Conservation (phyloP, 1,140 invertebrate genomes). For the Drosophila equinoxialis region DNA sequence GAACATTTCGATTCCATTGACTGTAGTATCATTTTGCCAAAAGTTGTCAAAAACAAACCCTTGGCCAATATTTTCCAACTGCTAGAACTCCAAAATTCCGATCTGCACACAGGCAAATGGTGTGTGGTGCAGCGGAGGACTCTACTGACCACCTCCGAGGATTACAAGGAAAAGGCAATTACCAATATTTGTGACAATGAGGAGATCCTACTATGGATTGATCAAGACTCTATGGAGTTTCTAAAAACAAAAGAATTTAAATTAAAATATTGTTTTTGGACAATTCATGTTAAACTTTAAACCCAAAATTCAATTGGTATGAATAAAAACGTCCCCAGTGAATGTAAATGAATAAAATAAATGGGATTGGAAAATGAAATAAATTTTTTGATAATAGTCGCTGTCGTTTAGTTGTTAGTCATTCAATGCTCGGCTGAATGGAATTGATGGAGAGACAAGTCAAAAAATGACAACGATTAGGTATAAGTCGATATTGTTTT, state of each 20-base stretch:
- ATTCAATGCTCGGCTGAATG: no score
- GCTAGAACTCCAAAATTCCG: constrained; percentile 7
- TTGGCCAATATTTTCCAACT: neutral
- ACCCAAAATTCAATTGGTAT: neutral
- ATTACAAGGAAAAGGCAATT: neutral
- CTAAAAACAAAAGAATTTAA: neutral
- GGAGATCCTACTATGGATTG: neutral
- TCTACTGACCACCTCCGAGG: neutral
- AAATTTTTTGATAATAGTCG: no score
- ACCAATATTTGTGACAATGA: neutral
- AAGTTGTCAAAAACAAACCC: neutral
- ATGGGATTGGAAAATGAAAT: no score
- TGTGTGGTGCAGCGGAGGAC: neutral
- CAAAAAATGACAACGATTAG: no score
- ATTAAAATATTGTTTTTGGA: constrained; percentile 13
- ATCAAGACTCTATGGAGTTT: neutral
- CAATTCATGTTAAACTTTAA: neutral
- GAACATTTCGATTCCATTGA: neutral
- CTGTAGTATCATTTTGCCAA: neutral
- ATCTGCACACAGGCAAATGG: neutral
- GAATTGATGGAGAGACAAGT: no score
- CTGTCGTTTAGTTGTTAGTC: no score
- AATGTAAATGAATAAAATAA: no score
- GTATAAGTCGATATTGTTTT: no score
- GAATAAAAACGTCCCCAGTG: no score